Base-by-base conservation (phyloP, 2,797 vertebrate genomes). In the Sebastes elongatus region DNA sequence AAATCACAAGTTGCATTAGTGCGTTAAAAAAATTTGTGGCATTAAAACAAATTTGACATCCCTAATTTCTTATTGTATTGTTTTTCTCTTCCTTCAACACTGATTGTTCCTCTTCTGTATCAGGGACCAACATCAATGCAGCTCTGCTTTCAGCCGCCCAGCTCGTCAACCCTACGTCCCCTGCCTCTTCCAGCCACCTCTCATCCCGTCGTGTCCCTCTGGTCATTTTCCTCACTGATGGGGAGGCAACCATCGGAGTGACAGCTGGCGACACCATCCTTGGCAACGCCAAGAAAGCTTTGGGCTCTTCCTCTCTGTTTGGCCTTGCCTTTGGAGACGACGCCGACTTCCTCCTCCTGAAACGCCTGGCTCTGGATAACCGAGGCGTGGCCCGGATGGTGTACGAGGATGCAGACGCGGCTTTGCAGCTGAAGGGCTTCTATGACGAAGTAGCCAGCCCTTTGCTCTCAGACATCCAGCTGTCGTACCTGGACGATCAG, bases 61-160 rank as follows among this genome's bases (percentile, higher is more conserved):
- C 38, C 14, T 42, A 42, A n/a, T 10, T 23, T 20, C 3, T 28
- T 16, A 10, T 59, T 30, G 13, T 23, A 3, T 60, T 46, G 10
- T 53, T 59, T 0, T 11, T n/a, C 4, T 56, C 4, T n/a, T 20
- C 5, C 5, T 46, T 80, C 18, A 69, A 74, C 28, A 20, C 30
- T 49, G 9, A 42, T 61, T 32, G 11, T 59, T 28, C 23, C 52
- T 49, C 11, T 49, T 79, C 56, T 71, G 5, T 20, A 56, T 76
- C 84, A 98, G 97, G 97, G 97, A 98, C 97, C 2, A 96, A 97
- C 71, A 97, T 98, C 87, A 97, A 97, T 5, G 93, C 93, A 23
- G 97, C 96, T 63, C 86, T 98, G 13, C 93, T 97, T 7, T 95
- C 93, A 27, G 97, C 97, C 1, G 96, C 96, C 65, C 95, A 96